These are phyloP conservation scores for Apodemia duryi DNA, from an alignment of 2,888 invertebrate species.

Conservation along the genomic window DNA sequence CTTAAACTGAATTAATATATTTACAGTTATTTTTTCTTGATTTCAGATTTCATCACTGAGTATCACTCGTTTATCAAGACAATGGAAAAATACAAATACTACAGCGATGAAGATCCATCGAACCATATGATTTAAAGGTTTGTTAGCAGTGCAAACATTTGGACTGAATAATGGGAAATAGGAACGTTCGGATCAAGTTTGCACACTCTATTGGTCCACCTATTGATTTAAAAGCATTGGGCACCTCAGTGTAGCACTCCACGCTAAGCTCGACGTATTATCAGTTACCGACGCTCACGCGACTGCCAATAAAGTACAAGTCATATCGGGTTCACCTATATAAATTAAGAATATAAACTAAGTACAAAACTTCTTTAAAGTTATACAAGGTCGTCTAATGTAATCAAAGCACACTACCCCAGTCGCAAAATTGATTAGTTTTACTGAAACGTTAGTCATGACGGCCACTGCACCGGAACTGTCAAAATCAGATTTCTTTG, in stretches of 20 bases:
- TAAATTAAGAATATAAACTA: constrained; percentile 69
- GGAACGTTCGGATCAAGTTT: constrained; percentile 74
- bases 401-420: constrained; percentile 45
- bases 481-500: constrained; percentile 93
- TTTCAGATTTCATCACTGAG: constrained; percentile 30
- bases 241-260: constrained; percentile 60
- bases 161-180: constrained; percentile 77
- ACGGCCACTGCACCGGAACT: constrained; percentile 92
- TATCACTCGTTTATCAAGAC: constrained; percentile 21
- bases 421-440: constrained; percentile 64
- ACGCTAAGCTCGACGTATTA: constrained; percentile 49
- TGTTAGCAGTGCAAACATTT: constrained; percentile 48
- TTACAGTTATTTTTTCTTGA: constrained; percentile 24
- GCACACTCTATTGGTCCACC: constrained; percentile 76
- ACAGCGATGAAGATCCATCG: constrained; percentile 33
- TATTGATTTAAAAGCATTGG: constrained; percentile 51
- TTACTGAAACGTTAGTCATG: constrained; percentile 85
- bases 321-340: constrained; percentile 72
- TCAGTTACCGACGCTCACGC: constrained; percentile 76
- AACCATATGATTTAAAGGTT: constrained; percentile 50
- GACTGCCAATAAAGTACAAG: constrained; percentile 78
- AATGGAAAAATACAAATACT: constrained; percentile 33
- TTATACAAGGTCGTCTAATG: constrained; percentile 38
- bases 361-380: constrained; percentile 58
- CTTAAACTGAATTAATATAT: not conserved